A percentile compares a stretch with the other conserved stretches of the same genome.
Conservation (phyloP, 2,797 vertebrate species). For the Chloroceryle inda region DNA sequence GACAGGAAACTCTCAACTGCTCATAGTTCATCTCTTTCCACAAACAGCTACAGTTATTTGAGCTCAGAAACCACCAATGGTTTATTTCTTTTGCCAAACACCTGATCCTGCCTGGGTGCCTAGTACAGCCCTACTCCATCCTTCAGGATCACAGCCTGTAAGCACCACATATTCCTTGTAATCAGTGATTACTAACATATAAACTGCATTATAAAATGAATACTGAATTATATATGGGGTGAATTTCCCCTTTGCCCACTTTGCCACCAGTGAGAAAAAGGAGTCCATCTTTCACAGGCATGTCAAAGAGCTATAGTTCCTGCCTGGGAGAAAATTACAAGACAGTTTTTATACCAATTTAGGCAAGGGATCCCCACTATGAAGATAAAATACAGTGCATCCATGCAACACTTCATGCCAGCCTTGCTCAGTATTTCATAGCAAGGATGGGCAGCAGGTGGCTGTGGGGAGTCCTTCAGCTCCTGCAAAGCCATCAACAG, state of each 20-base stretch:
- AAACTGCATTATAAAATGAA: not conserved
- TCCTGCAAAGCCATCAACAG: not conserved
- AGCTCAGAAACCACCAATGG: not conserved
- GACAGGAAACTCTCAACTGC: not conserved
- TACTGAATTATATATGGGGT: not conserved
- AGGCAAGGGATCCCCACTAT: not conserved
- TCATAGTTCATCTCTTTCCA: not conserved
- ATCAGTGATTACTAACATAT: not conserved
- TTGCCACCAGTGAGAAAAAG: not conserved
- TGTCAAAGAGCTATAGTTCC: not conserved
- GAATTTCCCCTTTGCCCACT: not conserved
- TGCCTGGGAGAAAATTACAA: not conserved
- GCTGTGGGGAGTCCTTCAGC: not conserved
- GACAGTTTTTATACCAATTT: not conserved
- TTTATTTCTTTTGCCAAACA: not conserved
- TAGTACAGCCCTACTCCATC: not conserved
- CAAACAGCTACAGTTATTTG: not conserved
- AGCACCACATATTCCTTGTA: not conserved
- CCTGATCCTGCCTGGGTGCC: not conserved
- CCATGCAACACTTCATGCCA: not conserved
- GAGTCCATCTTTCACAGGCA: not conserved
- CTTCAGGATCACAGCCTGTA: not conserved
- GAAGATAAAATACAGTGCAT: not conserved
- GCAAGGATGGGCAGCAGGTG: not conserved
- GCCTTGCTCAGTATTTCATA: not conserved